These are phyloP conservation scores for Papilio helenus DNA, from an alignment of 1,140 invertebrate species.

Conservation along the genomic window DNA sequence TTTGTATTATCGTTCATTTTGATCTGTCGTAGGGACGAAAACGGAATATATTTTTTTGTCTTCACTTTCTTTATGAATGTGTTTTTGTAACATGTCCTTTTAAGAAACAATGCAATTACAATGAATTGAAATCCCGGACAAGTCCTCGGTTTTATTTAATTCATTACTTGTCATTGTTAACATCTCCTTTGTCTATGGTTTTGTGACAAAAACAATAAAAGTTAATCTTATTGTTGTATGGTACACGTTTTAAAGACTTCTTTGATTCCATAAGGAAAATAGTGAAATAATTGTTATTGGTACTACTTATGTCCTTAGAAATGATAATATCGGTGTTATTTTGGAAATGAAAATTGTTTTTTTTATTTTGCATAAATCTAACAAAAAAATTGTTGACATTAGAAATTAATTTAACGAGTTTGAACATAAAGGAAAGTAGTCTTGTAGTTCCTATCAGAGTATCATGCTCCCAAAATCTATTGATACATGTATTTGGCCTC, in stretches of 20 bases:
- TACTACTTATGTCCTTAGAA: too few relatives aligned
- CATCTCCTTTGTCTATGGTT: not conserved
- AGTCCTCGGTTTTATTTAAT: constrained; percentile 25
- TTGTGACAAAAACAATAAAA: constrained; percentile 7
- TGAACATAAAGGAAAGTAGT: too few relatives aligned
- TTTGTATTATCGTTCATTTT: constrained; percentile 1
- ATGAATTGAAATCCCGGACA: constrained; percentile 32
- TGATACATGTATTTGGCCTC: too few relatives aligned
- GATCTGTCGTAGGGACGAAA: constrained; percentile 12
- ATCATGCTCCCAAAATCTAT: too few relatives aligned
- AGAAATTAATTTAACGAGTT: too few relatives aligned
- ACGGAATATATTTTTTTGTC: constrained; percentile 28
- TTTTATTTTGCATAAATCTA: too few relatives aligned
- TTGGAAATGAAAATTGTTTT: too few relatives aligned
- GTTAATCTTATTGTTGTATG: constrained; percentile 4
- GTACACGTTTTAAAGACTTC: not conserved
- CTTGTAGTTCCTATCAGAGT: too few relatives aligned
- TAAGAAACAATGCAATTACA: constrained; percentile 32
- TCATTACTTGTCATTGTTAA: constrained; percentile 25
- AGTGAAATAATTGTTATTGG: too few relatives aligned
- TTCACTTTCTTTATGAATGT: constrained; percentile 30
- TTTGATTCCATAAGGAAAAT: not conserved
- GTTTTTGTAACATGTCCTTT: constrained; percentile 32
- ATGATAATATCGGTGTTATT: too few relatives aligned
- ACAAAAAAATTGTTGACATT: too few relatives aligned